Percentiles rank a stretch among this genome's conserved stretches.
phyloP scores from a whole-genome alignment of 2,113 vertebrate genomes.

The Etia nguti region DNA sequence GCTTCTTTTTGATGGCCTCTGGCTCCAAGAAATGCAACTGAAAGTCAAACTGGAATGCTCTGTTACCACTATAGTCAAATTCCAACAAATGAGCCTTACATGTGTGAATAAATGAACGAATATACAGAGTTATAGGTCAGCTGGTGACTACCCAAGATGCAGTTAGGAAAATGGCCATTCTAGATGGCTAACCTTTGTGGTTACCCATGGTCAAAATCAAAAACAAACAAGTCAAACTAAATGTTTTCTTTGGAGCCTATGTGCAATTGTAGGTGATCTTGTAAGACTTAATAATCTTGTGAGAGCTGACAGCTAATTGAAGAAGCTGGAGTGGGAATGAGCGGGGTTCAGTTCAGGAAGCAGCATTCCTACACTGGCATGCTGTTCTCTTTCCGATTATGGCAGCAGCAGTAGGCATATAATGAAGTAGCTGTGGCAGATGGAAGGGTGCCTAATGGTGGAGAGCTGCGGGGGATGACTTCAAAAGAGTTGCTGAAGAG shows the following conservation, averaged over 20 bases:
- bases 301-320: slow-evolving; percentile 35
- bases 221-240: not conserved
- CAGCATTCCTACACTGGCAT: not conserved
- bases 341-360: not conserved
- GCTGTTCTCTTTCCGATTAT: not conserved
- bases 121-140: not conserved
- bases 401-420: slow-evolving; percentile 3
- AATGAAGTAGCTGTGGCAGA: slow-evolving; percentile 36
- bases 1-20: not conserved
- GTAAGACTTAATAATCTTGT: slow-evolving; percentile 23
- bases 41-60: not conserved
- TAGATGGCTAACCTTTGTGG: not conserved
- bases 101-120: not conserved
- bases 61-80: not conserved
- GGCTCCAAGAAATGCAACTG: not conserved
- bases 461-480: slow-evolving; percentile 25
- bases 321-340: not conserved
- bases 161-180: not conserved
- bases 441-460: slow-evolving; percentile 30
- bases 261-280: not conserved
- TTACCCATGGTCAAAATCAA: not conserved
- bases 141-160: not conserved
- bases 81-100: not conserved
- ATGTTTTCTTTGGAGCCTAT: not conserved
- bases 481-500: slow-evolving; percentile 35